phyloP scores from a whole-genome alignment of 2,888 invertebrate species.

The Callosobruchus maculatus region DNA sequence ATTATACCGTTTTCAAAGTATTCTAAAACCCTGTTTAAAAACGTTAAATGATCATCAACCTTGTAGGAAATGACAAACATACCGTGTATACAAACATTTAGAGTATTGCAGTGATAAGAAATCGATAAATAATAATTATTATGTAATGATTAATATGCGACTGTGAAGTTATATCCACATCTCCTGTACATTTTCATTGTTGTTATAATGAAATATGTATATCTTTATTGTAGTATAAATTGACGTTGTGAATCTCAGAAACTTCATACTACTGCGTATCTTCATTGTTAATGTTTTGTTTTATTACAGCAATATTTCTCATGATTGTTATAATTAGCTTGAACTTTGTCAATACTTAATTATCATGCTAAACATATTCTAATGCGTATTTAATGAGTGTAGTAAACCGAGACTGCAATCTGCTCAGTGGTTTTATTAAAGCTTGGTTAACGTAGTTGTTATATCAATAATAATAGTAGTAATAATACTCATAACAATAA shows the following conservation, averaged over 20 bases:
- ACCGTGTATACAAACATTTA: not conserved
- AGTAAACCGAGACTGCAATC: not conserved
- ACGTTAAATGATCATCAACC: too few species aligned
- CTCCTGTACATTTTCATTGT: not conserved
- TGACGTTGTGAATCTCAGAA: not conserved
- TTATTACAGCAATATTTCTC: not conserved
- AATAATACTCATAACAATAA: too few species aligned
- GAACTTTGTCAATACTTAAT: not conserved
- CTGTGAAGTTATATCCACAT: not conserved
- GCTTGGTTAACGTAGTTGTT: too few species aligned
- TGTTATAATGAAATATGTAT: not conserved
- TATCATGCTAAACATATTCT: not conserved
- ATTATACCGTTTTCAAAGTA: too few species aligned
- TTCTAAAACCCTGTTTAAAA: too few species aligned
- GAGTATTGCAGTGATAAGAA: not conserved
- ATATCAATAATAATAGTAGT: too few species aligned
- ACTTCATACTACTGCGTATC: not conserved
- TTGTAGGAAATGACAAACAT: not conserved
- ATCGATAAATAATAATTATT: not conserved
- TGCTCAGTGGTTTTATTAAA: not conserved
- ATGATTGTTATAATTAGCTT: not conserved
- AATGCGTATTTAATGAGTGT: not conserved
- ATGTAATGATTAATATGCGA: not conserved
- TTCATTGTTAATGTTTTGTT: not conserved
- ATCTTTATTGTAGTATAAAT: not conserved